Conservation (phyloP, 2,113 vertebrate species). For the Ophiodon elongatus region DNA sequence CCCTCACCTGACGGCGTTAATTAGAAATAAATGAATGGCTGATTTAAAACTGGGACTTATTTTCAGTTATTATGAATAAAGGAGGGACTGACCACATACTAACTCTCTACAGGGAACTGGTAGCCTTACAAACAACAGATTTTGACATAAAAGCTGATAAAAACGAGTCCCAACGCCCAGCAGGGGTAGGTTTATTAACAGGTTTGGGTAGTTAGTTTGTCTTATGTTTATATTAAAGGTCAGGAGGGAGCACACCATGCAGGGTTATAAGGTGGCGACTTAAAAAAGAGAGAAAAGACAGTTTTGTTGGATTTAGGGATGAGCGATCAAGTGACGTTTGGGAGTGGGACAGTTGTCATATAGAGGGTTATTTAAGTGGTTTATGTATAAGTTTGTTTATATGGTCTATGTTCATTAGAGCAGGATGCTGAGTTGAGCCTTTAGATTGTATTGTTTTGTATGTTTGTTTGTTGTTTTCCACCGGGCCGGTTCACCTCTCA, state of each 20-base stretch:
- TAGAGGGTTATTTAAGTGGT: slow-evolving; percentile 57
- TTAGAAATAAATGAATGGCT: slow-evolving; percentile 46
- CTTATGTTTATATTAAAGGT: slow-evolving; percentile 59
- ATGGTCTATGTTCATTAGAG: slow-evolving; percentile 61
- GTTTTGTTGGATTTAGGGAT: slow-evolving; percentile 36
- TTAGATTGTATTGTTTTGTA: slow-evolving; percentile 64
- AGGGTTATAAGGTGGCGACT: slow-evolving; percentile 49
- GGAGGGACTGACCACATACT: slow-evolving; percentile 32
- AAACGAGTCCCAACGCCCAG: slow-evolving; percentile 57
- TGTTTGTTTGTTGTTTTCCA: slow-evolving; percentile 50
- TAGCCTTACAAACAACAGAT: slow-evolving; percentile 40
- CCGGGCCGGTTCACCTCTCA: slow-evolving; percentile 78
- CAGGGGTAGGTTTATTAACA: slow-evolving; percentile 44
- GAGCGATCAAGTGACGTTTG: slow-evolving; percentile 33
- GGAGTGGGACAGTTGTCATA: slow-evolving; percentile 38
- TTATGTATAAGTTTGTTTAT: slow-evolving; percentile 61
- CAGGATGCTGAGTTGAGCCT: slow-evolving; percentile 53
- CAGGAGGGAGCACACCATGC: slow-evolving; percentile 72
- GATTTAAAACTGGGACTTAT: slow-evolving; percentile 37
- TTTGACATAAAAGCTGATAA: slow-evolving; percentile 57
- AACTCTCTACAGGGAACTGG: slow-evolving; percentile 41
- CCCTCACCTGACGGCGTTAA: slow-evolving; percentile 36
- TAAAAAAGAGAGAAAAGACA: slow-evolving; percentile 52
- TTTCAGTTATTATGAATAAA: slow-evolving; percentile 14
- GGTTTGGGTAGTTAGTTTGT: slow-evolving; percentile 52